Evolutionary conservation across 2,888 invertebrate genomes (phyloP), one percentile per base, ranked within the genome.

Genomic region (Tholera decimalis): DNA sequence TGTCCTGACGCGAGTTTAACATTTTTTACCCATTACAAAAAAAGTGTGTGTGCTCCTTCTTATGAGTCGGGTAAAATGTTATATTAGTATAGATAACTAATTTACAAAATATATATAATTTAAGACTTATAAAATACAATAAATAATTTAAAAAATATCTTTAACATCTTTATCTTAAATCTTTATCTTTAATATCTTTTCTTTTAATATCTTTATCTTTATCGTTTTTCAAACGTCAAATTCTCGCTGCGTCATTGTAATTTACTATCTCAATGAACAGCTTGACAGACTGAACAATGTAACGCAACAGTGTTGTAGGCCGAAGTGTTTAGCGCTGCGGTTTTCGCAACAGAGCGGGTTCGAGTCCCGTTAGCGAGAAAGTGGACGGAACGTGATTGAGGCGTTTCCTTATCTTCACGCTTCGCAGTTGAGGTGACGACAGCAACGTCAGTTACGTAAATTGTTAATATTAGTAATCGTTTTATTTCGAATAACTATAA

Each of bases 341-440:
- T 73, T 82, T 75, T 82, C 68, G 79, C 73, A 82, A 79, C 47
- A 60, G 41, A 55, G 53, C 49, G 49, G 67, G 77, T 79, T 79
- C 50, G 67, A 65, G 55, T 76, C 72, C 77, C 78, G 77, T 76
- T 82, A 82, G 64, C 66, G 80, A 50, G 79, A 80, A 77, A 80
- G 80, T 82, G 82, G 82, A 82, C 60, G 50, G 76, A 67, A 74
- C 77, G 77, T 70, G 69, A 59, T 43, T 53, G 51, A 66, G 55
- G 53, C 41, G 59, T 57, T 57, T 49, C 78, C 67, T 73, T 74
- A 74, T 74, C 74, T 77, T 74, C 67, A 77, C 67, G 63, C 30
- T 28, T 13, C 11, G 13, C 33, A 24, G 37, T 41, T 50, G 35
- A 20, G 33, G 56, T 64, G 64, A 53, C 28, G 60, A 58, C 60